A percentile compares a stretch with the other conserved stretches of the same genome.
These are phyloP conservation scores for Panzeria rudis DNA, from an alignment of 2,888 invertebrate species.

Conservation along the genomic window DNA sequence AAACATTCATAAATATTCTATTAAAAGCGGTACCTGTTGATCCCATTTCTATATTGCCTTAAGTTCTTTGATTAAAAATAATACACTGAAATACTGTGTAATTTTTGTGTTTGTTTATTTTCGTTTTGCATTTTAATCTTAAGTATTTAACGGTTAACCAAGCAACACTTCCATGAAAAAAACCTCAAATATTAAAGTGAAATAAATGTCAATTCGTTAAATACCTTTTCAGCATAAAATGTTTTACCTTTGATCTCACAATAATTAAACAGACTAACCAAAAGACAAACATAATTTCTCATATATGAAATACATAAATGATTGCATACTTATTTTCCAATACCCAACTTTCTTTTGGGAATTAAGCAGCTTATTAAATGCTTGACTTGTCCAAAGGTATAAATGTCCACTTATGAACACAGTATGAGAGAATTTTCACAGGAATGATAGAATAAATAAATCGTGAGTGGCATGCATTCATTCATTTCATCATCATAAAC, in stretches of 20 bases:
- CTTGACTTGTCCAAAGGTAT: slow-evolving; percentile 74
- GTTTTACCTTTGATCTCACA: slow-evolving; percentile 39
- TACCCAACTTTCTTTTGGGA: slow-evolving; percentile 74
- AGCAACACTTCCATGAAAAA: slow-evolving; percentile 76
- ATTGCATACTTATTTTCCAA: slow-evolving; percentile 1
- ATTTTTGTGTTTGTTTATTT: neutral
- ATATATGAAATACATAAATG: slow-evolving; percentile 1
- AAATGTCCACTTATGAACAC: slow-evolving; percentile 3
- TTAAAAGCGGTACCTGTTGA: no score
- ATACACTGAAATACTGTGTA: neutral
- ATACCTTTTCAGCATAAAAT: slow-evolving; percentile 18
- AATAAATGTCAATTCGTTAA: slow-evolving; percentile 61
- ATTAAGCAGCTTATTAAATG: slow-evolving; percentile 79
- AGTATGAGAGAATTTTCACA: slow-evolving; percentile 9
- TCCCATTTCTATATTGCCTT: no score
- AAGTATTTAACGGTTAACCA: slow-evolving; percentile 78
- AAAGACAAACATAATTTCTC: neutral
- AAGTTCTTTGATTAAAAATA: neutral
- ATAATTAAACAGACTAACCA: slow-evolving; percentile 22
- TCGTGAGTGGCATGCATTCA: neutral
- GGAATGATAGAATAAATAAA: neutral
- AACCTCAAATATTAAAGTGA: slow-evolving; percentile 42
- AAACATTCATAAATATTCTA: no score
- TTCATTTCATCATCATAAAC: slow-evolving; percentile 1
- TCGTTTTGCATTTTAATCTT: neutral